phyloP scores from a whole-genome alignment of 2,888 invertebrate genomes.

The Noctua pronuba region DNA sequence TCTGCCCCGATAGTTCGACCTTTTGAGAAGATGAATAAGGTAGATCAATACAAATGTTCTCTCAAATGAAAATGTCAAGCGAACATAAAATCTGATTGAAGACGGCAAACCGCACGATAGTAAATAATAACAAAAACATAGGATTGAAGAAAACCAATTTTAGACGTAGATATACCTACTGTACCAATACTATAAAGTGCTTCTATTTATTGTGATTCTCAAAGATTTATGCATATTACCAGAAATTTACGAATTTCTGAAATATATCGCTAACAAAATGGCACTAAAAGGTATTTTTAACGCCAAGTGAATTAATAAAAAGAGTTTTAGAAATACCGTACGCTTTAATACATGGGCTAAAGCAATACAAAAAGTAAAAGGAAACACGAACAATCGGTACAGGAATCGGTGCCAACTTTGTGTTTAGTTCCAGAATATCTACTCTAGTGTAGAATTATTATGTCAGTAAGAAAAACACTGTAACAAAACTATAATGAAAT shows the following conservation, averaged over 20 bases:
- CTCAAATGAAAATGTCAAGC: conserved; percentile 45
- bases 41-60: conserved; percentile 38
- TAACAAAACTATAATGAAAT: background rate
- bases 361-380: conserved; percentile 1
- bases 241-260: background rate
- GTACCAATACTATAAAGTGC: conserved; percentile 75
- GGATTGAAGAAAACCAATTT: conserved; percentile 61
- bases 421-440: conserved; percentile 2
- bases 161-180: conserved; percentile 39
- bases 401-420: conserved; percentile 29
- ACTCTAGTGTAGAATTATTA: background rate
- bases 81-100: conserved; percentile 60
- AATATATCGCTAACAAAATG: background rate
- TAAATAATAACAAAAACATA: conserved; percentile 58
- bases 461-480: background rate
- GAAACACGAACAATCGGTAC: background rate
- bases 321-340: background rate
- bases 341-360: background rate
- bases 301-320: background rate
- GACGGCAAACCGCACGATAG: conserved; percentile 18
- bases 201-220: conserved; percentile 62
- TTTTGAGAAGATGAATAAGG: conserved; percentile 8
- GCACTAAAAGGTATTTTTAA: background rate
- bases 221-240: conserved; percentile 45
- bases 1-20: background rate